Conservation (phyloP, 2,113 vertebrate species). For the Syngnathus floridae region DNA sequence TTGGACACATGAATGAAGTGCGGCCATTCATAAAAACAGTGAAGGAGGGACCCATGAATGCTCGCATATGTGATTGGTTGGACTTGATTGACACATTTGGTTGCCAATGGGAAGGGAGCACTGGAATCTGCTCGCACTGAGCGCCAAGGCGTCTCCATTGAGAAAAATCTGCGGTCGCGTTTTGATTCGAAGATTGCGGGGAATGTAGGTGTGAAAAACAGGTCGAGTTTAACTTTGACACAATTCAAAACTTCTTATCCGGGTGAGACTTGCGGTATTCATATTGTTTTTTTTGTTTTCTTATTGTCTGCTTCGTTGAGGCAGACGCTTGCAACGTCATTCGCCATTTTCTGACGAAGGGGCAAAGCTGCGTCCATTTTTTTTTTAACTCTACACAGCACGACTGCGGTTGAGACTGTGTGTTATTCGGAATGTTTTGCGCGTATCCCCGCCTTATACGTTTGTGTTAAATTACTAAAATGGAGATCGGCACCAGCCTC, state of each 20-base stretch:
- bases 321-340: conserved; percentile 21
- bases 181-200: conserved; percentile 38
- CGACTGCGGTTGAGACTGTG: not conserved
- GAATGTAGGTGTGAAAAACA: conserved; percentile 29
- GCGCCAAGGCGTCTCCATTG: conserved; percentile 59
- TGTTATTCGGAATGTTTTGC: not conserved
- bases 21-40: conserved; percentile 73
- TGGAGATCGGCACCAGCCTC: conserved; percentile 21
- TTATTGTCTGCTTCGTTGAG: not conserved
- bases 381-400: not conserved
- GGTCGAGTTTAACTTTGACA: conserved; percentile 2
- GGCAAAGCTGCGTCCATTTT: conserved; percentile 23
- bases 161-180: conserved; percentile 57
- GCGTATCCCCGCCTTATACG: not conserved
- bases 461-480: conserved; percentile 43
- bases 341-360: conserved; percentile 68
- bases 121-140: conserved; percentile 1
- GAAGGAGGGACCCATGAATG: conserved; percentile 26
- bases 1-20: conserved; percentile 69
- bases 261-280: conserved; percentile 29
- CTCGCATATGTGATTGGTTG: conserved; percentile 38
- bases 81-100: conserved; percentile 25
- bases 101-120: conserved; percentile 45
- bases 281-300: conserved; percentile 2
- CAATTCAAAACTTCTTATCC: conserved; percentile 12